Percentiles rank a stretch among this genome's conserved stretches.
These are phyloP conservation scores for Scarus forsteni DNA, from an alignment of 2,797 vertebrate genomes.

Conservation along the genomic window DNA sequence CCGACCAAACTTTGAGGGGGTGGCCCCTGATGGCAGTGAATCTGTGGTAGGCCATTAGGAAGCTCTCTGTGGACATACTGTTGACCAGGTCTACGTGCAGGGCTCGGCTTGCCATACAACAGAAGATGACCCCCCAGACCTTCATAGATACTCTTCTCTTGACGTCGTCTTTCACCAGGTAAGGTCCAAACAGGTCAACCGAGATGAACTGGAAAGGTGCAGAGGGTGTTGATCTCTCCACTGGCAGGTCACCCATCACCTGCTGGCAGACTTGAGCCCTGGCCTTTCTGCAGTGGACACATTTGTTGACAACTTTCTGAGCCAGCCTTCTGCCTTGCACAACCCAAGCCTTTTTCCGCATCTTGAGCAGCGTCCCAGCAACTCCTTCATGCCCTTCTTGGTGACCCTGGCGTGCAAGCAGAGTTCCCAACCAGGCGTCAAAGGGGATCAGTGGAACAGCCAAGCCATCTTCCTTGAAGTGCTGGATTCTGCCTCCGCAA, in stretches of 20 bases:
- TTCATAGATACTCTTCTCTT: slow-evolving; percentile 32
- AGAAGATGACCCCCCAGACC: slow-evolving; percentile 37
- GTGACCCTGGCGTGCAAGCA: slow-evolving; percentile 35
- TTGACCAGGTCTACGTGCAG: slow-evolving; percentile 31
- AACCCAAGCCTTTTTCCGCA: slow-evolving; percentile 44
- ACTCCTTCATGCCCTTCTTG: slow-evolving; percentile 31
- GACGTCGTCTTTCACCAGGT: slow-evolving; percentile 42
- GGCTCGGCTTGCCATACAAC: slow-evolving; percentile 36
- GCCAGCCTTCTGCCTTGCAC: slow-evolving; percentile 22
- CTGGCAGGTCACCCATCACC: slow-evolving; percentile 20
- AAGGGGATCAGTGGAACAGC: too few relatives aligned
- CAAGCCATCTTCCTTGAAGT: too few relatives aligned
- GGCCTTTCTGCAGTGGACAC: slow-evolving; percentile 10
- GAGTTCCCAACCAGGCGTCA: neutral
- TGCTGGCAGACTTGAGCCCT: slow-evolving; percentile 29
- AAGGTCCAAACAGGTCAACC: slow-evolving; percentile 42
- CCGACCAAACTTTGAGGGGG: slow-evolving; percentile 40
- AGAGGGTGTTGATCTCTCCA: slow-evolving; percentile 15
- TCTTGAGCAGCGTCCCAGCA: slow-evolving; percentile 39
- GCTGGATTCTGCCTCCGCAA: slow-evolving; percentile 8
- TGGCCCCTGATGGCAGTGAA: slow-evolving; percentile 31
- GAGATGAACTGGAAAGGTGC: slow-evolving; percentile 38
- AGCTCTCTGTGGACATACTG: slow-evolving; percentile 3
- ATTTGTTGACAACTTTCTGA: slow-evolving; percentile 21
- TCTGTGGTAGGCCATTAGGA: slow-evolving; percentile 27